Evolutionary conservation across 1,140 invertebrate species (phyloP), one percentile per base, ranked within the genome.

Genomic region (Apis cerana): DNA sequence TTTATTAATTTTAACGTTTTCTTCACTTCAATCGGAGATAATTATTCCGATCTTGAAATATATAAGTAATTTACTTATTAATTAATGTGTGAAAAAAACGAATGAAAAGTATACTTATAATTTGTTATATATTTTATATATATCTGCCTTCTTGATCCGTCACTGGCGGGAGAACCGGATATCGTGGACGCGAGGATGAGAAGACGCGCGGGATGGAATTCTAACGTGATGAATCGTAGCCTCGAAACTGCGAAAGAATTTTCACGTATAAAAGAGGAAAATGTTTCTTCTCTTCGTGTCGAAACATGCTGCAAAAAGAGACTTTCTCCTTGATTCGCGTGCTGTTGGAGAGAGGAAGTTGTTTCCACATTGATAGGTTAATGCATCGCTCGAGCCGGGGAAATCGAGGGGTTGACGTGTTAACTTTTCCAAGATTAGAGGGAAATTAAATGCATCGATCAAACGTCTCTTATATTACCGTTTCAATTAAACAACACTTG

Each of bases 161-260:
- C 33, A 43, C 33, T 43, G 33, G 33, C 33, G 33, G 33, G 33
- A 43, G 33, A 43, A 43, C 33, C 62, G 78, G 84, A 87, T 87
- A 85, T 75, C 75, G 33, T 43, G 33, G 83, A 87, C 85, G 75
- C 83, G n/a, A 52, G 54, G 52, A 58, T 74, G 62, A 64, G 83
- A 87, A 85, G 70, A 78, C 79, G 81, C 77, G 59, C 72, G 54
- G 52, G 27, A 21, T 43, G 56, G 80, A 77, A 59, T 69, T 67
- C 65, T 61, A 68, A 61, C 68, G 43, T 56, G 72, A 21, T 33
- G 56, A 48, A 58, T 71, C 54, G 52, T 27, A 11, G 17, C 27
- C 11, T 33, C 48, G 75, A 27, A 27, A 10, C 11, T n/a, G 12
- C 15, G 11, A 21, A 54, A 15, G 27, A 48, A n/a, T 58, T 74